Evolutionary conservation across 2,797 vertebrate species (phyloP).

Genomic region (Rhinogobio ventralis): DNA sequence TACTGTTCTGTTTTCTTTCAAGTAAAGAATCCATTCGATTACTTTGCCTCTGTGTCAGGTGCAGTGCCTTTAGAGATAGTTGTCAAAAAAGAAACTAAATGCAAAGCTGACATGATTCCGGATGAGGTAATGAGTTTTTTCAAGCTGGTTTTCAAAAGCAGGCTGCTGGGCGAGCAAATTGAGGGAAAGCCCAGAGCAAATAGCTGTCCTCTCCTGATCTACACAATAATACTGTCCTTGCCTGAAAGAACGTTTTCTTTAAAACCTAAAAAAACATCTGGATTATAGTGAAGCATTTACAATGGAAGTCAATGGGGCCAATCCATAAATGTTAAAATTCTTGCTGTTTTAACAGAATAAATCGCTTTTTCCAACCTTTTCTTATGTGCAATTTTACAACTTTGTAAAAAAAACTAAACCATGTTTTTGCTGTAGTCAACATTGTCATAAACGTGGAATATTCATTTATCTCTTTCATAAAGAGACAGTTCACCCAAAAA

Average conservation of each 20-base stretch:
- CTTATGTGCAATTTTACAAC: neutral
- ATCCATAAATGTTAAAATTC: no score
- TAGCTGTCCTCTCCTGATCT: conserved; percentile 29
- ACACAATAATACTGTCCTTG: conserved; percentile 58
- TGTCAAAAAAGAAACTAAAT: conserved; percentile 13
- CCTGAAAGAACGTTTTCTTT: conserved; percentile 30
- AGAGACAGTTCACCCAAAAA: neutral
- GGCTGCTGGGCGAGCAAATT: conserved; percentile 67
- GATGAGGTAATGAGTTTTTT: conserved; percentile 45
- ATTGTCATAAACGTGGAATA: neutral
- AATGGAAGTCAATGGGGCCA: neutral
- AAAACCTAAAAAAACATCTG: neutral
- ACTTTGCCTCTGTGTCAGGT: neutral
- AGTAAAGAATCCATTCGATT: neutral
- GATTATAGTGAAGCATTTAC: neutral
- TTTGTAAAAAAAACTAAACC: fast-evolving
- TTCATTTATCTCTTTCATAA: neutral
- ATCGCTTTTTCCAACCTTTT: neutral
- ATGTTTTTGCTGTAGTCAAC: neutral
- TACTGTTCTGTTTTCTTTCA: neutral
- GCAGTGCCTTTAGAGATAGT: neutral
- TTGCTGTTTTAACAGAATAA: neutral
- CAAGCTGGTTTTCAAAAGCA: conserved; percentile 68
- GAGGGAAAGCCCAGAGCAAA: conserved; percentile 58
- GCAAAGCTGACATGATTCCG: conserved; percentile 9